Percentiles rank a stretch among this genome's conserved stretches.
phyloP scores from a whole-genome alignment of 2,888 invertebrate genomes.

The Notodonta ziczac region DNA sequence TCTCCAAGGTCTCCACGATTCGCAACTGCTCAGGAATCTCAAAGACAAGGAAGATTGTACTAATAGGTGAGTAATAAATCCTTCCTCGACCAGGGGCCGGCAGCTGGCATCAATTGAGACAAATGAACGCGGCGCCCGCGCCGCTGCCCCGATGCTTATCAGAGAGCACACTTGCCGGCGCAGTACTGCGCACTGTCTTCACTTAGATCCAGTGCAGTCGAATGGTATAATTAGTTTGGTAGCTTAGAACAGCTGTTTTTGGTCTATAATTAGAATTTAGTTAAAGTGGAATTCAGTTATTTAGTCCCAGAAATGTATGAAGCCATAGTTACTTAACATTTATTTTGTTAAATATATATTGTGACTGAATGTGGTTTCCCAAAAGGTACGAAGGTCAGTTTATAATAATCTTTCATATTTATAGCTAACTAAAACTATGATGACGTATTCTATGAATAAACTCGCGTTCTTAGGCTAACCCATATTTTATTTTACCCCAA shows the following conservation, averaged over 20 bases:
- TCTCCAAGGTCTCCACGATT: background rate
- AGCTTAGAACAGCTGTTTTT: background rate
- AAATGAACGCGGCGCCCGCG: conserved; percentile 78
- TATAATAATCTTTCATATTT: too few relatives aligned
- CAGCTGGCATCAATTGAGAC: conserved; percentile 75
- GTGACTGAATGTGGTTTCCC: too few relatives aligned
- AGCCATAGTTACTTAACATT: too few relatives aligned
- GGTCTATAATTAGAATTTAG: conserved; percentile 1
- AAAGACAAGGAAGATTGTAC: conserved; percentile 11
- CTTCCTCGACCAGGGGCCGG: conserved; percentile 43
- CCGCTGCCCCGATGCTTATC: conserved; percentile 46
- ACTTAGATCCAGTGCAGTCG: conserved; percentile 7
- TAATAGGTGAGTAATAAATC: conserved; percentile 47
- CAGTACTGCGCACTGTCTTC: conserved; percentile 17
- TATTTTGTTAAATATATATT: too few relatives aligned
- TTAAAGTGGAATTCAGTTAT: background rate
- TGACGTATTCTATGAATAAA: too few relatives aligned
- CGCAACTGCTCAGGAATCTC: conserved; percentile 2
- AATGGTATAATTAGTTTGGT: conserved; percentile 5
- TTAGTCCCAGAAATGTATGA: too few relatives aligned
- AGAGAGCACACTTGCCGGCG: conserved; percentile 25
- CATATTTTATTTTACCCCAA: background rate
- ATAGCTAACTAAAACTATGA: too few relatives aligned
- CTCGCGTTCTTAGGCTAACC: background rate
- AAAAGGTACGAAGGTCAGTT: too few relatives aligned